Conservation (phyloP, 2,888 invertebrate genomes). For the Allophyes oxyacanthae region DNA sequence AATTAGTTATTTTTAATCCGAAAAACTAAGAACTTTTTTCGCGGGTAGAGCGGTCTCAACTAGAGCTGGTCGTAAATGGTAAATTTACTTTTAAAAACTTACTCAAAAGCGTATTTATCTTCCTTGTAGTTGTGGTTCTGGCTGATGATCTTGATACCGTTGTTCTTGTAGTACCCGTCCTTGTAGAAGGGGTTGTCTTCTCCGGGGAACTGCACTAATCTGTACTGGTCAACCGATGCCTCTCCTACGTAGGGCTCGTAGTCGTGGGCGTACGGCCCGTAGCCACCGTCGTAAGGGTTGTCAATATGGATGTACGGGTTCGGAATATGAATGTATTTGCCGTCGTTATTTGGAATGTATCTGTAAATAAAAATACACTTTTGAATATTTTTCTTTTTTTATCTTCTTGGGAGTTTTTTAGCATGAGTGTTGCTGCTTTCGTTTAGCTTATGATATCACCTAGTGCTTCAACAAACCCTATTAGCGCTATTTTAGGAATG, state of each 20-base stretch:
- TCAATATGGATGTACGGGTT: conserved; percentile 87
- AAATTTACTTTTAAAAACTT: conserved; percentile 61
- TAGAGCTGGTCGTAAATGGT: no score
- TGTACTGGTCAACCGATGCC: conserved; percentile 80
- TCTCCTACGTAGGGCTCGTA: conserved; percentile 86
- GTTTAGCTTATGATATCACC: conserved; percentile 2
- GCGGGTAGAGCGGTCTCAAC: no score
- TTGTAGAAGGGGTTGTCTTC: conserved; percentile 83
- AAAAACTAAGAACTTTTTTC: no score
- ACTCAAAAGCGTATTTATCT: conserved; percentile 87
- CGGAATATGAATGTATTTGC: conserved; percentile 87
- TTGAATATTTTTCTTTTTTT: conserved; percentile 10
- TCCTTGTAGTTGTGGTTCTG: conserved; percentile 86
- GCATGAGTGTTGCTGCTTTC: conserved; percentile 2
- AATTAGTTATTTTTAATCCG: no score
- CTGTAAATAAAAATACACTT: conserved; percentile 59
- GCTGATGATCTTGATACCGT: conserved; percentile 86
- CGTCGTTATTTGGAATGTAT: conserved; percentile 85
- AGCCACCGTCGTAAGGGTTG: conserved; percentile 84
- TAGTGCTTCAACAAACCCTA: conserved; percentile 6
- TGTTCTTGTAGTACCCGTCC: conserved; percentile 86
- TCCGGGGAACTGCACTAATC: conserved; percentile 72
- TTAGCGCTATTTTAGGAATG: conserved; percentile 9
- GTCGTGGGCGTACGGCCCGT: conserved; percentile 81
- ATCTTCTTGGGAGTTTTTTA: conserved; percentile 1